Evolutionary conservation across 1,140 invertebrate species (phyloP).

Genomic region (Drosophila punjabiensis): DNA sequence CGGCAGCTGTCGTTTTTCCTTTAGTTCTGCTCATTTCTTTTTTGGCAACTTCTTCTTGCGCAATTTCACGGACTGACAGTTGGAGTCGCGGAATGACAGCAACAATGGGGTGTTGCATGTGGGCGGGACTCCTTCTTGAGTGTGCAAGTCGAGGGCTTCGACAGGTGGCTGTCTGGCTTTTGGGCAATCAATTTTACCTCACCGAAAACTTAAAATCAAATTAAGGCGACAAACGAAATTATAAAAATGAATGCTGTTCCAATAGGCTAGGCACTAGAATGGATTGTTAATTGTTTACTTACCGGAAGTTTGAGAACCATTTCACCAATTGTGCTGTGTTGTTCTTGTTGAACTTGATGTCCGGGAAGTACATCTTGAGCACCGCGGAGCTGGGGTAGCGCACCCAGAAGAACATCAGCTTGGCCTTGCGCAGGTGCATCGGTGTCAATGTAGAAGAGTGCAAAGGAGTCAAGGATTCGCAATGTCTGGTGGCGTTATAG

Average conservation of each 20-base stretch:
- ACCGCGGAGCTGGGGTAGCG: constrained; percentile 99
- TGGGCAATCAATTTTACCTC: constrained; percentile 29
- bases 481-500: constrained; percentile 68
- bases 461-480: constrained; percentile 91
- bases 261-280: constrained; percentile 27
- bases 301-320: constrained; percentile 99
- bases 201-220: constrained; percentile 25
- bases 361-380: constrained; percentile 99
- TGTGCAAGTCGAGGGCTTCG: constrained; percentile 72
- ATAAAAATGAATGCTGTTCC: constrained; percentile 78
- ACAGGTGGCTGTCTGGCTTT: constrained; percentile 63
- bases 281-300: constrained; percentile 86
- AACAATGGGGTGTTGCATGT: constrained; percentile 55
- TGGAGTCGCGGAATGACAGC: constrained; percentile 55
- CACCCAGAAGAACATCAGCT: constrained; percentile 99
- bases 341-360: constrained; percentile 99
- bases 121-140: constrained; percentile 61
- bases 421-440: constrained; percentile 99
- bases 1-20: constrained; percentile 53
- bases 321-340: constrained; percentile 99
- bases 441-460: constrained; percentile 98
- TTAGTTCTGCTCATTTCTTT: constrained; percentile 40
- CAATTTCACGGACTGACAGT: constrained; percentile 62
- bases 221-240: constrained; percentile 44
- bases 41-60: constrained; percentile 70